Base-by-base conservation (phyloP, 2,888 invertebrate species). In the Leucoma salicis region DNA sequence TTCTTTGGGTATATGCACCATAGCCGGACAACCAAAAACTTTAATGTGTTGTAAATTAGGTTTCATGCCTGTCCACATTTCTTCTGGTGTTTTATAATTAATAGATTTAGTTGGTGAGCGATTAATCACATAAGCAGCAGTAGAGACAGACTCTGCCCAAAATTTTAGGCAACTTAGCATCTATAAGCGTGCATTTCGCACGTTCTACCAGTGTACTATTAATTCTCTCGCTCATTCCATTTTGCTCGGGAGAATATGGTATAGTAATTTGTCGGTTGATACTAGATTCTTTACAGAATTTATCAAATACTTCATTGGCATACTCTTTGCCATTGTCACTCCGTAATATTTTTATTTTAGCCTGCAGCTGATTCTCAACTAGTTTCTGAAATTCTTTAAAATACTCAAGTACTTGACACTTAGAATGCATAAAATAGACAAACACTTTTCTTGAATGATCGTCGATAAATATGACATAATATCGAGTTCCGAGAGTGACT, bases 1-100 rank as follows among this genome's bases (percentile, higher is more conserved):
- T 31, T 37, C 31, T 37, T 37, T 37, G 11, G 37, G 37, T 1
- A 37, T 13, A 15, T 37, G 29, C 3, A 35, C n/a, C 31, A 37
- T 37, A 13, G 37, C 37, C n/a, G 16, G 29, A 18, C 29, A 37
- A 1, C 37, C 29, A 13, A 37, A 37, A 7, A 31, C 14, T 29
- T 10, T 18, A 2, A 37, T 3, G 14, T 37, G 37, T 5, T 10
- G 7, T 2, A 37, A 2, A 37, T 37, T 28, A 12, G 37, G 37
- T 29, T 37, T 37, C 2, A 13, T 11, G 7, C 37, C 31, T 4
- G 37, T 12, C 37, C 37, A 31, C 5, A 31, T 7, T 14, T 31
- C 31, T 29, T 29, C 12, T 8, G 37, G 31, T 1, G 21, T 37
- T 21, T 37, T 37, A 7, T 25, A 7, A 3, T 6, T 25, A 25